Evolutionary conservation across 2,113 vertebrate genomes (phyloP), one percentile per base, ranked within the genome.

Genomic region (Natator depressus): DNA sequence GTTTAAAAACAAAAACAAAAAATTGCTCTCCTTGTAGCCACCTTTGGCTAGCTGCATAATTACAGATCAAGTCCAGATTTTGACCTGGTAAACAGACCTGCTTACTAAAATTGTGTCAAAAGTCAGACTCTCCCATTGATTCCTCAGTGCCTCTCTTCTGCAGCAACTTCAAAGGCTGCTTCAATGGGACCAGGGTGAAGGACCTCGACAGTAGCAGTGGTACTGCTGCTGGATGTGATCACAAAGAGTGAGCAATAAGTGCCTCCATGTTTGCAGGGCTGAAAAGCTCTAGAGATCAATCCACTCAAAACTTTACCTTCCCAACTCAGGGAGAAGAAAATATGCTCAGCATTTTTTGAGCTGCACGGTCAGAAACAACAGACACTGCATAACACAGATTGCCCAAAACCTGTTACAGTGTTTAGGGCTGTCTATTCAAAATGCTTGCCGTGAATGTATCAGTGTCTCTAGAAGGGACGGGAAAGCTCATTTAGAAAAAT

Each of bases 181-280:
- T 9, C 2, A 1, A n/a, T 59, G 78, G 42, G 79, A 35, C 2
- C 0, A 1, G 38, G 75, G 82, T 25, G 17, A n/a, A 53, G 25
- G 65, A 8, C 62, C 31, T 62, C 72, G 84, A 29, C 0, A 2
- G 42, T 2, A 8, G 72, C 35, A 88, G 57, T 24, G 88, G 65
- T 27, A 22, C 65, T 79, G 65, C 50, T 93, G 53, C 76, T 65
- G n/a, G 55, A 69, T 24, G 5, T 0, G 0, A 46, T 8, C 53
- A 75, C 0, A 0, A 13, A 17, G 47, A 42, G 16, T 35, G 27
- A 55, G 47, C 79, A 5, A n/a, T 11, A 80, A 78, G 4, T 3
- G 62, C 16, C 31, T n/a, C 17, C 31, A 65, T 65, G 31, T 5
- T 62, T 46, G 54, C 76, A 88, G 27, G 72, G 24, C 46, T 50